These are phyloP conservation scores for Heliconius erato DNA, from an alignment of 2,888 invertebrate species.

Conservation along the genomic window DNA sequence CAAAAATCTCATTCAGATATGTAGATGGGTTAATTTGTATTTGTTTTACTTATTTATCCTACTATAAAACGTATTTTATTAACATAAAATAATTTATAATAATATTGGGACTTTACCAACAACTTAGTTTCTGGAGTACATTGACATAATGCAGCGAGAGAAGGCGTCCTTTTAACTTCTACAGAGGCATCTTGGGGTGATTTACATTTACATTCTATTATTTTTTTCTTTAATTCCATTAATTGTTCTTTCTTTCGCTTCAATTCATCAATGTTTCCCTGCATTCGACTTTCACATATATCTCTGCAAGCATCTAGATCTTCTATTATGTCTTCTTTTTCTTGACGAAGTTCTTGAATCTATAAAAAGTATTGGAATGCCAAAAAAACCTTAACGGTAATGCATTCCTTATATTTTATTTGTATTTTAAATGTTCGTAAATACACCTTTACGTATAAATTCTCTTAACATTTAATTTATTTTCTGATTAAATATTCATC, in stretches of 20 bases:
- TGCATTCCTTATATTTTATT: background rate
- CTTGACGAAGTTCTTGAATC: conserved; percentile 65
- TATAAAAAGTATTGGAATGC: conserved; percentile 48
- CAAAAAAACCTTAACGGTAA: background rate
- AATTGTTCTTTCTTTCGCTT: conserved; percentile 64
- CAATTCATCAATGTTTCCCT: conserved; percentile 62
- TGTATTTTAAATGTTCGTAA: background rate
- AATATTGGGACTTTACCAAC: conserved; percentile 56
- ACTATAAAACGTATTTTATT: background rate
- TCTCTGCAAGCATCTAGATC: conserved; percentile 72
- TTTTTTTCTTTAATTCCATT: conserved; percentile 61
- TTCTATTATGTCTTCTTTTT: conserved; percentile 66
- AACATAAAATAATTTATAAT: background rate
- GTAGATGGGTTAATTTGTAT: background rate
- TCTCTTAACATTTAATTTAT: background rate
- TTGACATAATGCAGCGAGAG: conserved; percentile 73
- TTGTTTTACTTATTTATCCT: background rate
- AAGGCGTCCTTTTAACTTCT: conserved; percentile 75
- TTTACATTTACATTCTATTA: conserved; percentile 74
- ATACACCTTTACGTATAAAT: background rate
- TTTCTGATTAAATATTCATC: conserved; percentile 6
- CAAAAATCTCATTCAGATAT: background rate
- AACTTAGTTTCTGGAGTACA: conserved; percentile 69
- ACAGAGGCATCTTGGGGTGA: conserved; percentile 67
- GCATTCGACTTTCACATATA: conserved; percentile 66